These are phyloP conservation scores for Drosophila leontia DNA, from an alignment of 1,140 invertebrate genomes.

Conservation along the genomic window DNA sequence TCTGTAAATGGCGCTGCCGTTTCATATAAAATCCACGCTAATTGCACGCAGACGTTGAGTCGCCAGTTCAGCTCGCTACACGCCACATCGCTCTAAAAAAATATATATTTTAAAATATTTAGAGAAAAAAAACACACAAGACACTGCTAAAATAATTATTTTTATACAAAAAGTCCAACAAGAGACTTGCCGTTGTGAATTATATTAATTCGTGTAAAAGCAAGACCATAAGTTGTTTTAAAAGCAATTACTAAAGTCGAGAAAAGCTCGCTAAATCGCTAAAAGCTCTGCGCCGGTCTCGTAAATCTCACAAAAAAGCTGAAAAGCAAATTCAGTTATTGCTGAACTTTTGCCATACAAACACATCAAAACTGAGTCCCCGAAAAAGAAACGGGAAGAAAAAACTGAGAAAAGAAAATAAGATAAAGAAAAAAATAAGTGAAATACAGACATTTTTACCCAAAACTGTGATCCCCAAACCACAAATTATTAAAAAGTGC, in stretches of 20 bases:
- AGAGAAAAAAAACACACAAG: slow-evolving; percentile 33
- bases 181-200: slow-evolving; percentile 65
- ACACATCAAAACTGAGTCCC: slow-evolving; percentile 32
- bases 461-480: slow-evolving; percentile 40
- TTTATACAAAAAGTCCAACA: slow-evolving; percentile 43
- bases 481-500: slow-evolving; percentile 27
- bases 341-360: slow-evolving; percentile 78
- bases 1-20: slow-evolving; percentile 40
- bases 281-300: slow-evolving; percentile 81
- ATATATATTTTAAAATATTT: slow-evolving; percentile 22
- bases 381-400: slow-evolving; percentile 16
- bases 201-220: slow-evolving; percentile 63
- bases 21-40: slow-evolving; percentile 70
- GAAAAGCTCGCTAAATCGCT: slow-evolving; percentile 44
- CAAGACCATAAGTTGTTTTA: slow-evolving; percentile 29
- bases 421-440: slow-evolving; percentile 28
- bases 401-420: slow-evolving; percentile 13
- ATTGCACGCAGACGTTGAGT: slow-evolving; percentile 81
- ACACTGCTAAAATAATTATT: slow-evolving; percentile 47
- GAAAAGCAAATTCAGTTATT: slow-evolving; percentile 72
- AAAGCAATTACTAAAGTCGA: slow-evolving; percentile 25
- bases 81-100: slow-evolving; percentile 40
- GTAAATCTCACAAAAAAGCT: slow-evolving; percentile 67
- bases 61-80: slow-evolving; percentile 74
- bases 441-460: slow-evolving; percentile 27